These are phyloP conservation scores for Pandemis corylana DNA, from an alignment of 2,888 invertebrate genomes.

Conservation along the genomic window DNA sequence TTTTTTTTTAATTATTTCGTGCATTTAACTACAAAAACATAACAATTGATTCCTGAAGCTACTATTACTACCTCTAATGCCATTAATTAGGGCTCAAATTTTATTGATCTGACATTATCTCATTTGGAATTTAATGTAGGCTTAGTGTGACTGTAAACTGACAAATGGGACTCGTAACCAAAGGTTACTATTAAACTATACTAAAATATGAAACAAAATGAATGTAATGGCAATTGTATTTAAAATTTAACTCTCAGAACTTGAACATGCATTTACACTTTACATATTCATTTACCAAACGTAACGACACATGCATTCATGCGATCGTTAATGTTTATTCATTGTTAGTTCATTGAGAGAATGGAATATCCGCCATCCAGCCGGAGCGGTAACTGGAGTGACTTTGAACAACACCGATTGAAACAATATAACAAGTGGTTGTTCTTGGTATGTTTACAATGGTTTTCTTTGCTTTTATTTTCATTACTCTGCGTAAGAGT, in stretches of 20 bases:
- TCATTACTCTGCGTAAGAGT: conserved; percentile 45
- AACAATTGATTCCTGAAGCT: background rate
- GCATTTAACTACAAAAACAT: background rate
- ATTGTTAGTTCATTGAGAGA: background rate
- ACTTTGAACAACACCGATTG: background rate
- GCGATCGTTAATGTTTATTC: background rate
- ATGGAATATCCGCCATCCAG: conserved; percentile 7
- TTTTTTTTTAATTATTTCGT: background rate
- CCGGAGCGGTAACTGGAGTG: background rate
- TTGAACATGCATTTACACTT: background rate
- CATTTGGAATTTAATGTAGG: background rate
- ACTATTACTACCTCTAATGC: background rate
- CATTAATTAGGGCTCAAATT: background rate
- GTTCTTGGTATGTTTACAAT: background rate
- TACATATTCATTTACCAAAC: background rate
- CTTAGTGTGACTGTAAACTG: background rate
- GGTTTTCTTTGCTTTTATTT: background rate
- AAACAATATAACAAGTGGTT: conserved; percentile 4
- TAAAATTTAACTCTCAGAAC: background rate
- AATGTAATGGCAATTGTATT: background rate
- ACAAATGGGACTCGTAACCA: background rate
- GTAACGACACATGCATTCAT: conserved; percentile 3
- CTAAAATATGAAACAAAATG: background rate
- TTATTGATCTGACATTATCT: background rate
- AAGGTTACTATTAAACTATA: background rate